Conservation (phyloP, 2,113 vertebrate genomes). For the Tragelaphus buxtoni region DNA sequence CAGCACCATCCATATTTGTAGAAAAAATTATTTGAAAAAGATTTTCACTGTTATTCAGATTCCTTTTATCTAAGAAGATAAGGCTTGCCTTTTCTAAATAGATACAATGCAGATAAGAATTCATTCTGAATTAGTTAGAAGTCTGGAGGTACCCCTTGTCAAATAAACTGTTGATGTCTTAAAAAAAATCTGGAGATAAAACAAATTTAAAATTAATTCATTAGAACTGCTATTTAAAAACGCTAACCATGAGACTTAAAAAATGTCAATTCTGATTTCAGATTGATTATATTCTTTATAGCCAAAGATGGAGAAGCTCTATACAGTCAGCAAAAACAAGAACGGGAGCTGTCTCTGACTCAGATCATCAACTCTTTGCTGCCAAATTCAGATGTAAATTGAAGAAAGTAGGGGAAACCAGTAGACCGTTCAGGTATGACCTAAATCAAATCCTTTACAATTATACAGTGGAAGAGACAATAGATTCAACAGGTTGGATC, state of each 20-base stretch:
- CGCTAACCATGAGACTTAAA: background rate
- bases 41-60: background rate
- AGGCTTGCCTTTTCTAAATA: background rate
- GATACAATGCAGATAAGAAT: background rate
- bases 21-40: background rate
- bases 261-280: background rate
- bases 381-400: background rate
- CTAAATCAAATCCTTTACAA: background rate
- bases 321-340: background rate
- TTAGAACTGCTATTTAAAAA: background rate
- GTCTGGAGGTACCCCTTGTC: background rate
- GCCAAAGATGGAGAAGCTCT: background rate
- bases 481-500: background rate
- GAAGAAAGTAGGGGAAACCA: background rate
- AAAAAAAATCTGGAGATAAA: background rate
- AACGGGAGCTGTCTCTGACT: background rate
- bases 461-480: background rate
- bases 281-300: background rate
- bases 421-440: background rate
- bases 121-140: background rate
- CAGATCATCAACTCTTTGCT: background rate
- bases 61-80: background rate
- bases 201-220: background rate
- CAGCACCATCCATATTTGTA: background rate
- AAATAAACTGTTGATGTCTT: background rate